Conservation (phyloP, 2,113 vertebrate genomes). For the Struthidea cinerea region DNA sequence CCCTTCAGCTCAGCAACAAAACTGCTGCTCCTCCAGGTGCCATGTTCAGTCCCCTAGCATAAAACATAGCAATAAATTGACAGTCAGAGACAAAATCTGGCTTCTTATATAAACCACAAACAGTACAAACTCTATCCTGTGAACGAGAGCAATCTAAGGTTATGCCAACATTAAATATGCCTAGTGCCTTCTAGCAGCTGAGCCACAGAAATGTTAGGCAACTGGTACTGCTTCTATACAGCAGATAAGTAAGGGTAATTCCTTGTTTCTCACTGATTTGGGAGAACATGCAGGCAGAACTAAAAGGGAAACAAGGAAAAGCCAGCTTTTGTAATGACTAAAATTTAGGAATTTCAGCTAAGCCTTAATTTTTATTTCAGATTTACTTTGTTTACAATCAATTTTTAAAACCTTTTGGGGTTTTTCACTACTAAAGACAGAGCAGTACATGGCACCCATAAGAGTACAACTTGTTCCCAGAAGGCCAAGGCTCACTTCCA, state of each 20-base stretch:
- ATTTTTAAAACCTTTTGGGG: neutral
- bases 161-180: fast-evolving
- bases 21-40: neutral
- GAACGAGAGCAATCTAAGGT: neutral
- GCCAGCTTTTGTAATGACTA: fast-evolving
- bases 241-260: neutral
- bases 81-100: neutral
- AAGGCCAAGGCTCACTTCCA: neutral
- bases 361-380: neutral
- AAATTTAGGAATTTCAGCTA: neutral
- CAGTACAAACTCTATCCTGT: neutral
- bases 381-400: neutral
- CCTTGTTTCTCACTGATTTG: neutral
- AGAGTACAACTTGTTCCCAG: neutral
- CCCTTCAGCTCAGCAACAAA: neutral
- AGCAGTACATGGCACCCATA: neutral
- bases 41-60: neutral
- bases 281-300: neutral
- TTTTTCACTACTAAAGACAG: neutral
- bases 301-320: neutral
- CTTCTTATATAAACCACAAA: neutral
- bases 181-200: neutral
- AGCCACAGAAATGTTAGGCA: neutral
- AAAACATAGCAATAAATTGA: fast-evolving
- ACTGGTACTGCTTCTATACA: neutral